Evolutionary conservation across 2,888 invertebrate genomes (phyloP), one percentile per base, ranked within the genome.

Genomic region (Tillus elongatus): DNA sequence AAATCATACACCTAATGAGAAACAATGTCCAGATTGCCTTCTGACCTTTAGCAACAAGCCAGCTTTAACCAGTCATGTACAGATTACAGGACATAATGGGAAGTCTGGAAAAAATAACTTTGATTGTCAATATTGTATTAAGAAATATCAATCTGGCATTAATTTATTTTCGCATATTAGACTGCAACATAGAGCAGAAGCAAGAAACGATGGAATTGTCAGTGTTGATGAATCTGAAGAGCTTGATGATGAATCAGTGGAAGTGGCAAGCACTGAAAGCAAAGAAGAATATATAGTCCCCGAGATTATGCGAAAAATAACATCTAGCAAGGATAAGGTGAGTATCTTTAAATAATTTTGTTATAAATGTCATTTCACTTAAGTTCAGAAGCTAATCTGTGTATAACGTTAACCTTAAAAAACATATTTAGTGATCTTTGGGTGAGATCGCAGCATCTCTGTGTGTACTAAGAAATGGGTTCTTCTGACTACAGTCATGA

Each of bases 101-200:
- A 57, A 54, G 42, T 33, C 40, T 3, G 48, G 42, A 2, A 50
- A 40, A 35, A 42, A 39, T 26, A 61, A 62, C 12, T 70, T 69
- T 46, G 70, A 72, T 42, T 77, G 89, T 61, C 75, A 79, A 33
- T 85, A 85, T 55, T 90, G 89, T 57, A 73, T 75, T 37, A 84
- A 81, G 57, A 69, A 74, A 39, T 86, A 85, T 58, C 72, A 76
- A 14, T 72, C 83, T 15, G 75, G 79, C 44, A 67, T 74, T 13
- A 79, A 79, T 57, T 66, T 87, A 24, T 83, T 83, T 62, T 72
- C 75, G 2, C 86, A 86, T 55, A 71, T 85, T 51, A 75, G 78
- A 57, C 66, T 71, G 10, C 64, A 71, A 52, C 85, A 85, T 54
- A 75, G 74, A 54, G 69, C 70, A 36, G 73, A 76, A 46, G 81